A percentile compares a stretch with the other conserved stretches of the same genome.
These are phyloP conservation scores for Ooceraea biroi DNA, from an alignment of 1,140 invertebrate species.

Conservation along the genomic window DNA sequence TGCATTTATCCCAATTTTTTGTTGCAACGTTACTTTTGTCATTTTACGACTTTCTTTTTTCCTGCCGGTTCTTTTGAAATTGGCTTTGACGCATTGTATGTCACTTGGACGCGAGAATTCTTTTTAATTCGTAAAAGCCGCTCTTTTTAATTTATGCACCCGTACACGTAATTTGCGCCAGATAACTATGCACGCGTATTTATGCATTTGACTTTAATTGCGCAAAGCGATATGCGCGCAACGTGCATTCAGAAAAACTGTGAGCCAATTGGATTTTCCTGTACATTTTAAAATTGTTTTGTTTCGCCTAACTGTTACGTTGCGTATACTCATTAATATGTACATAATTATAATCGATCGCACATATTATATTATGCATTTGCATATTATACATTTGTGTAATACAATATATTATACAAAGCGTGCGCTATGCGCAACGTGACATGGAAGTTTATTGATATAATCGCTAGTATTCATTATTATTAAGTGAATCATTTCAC, in stretches of 20 bases:
- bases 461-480: conserved; percentile 6
- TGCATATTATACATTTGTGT: background rate
- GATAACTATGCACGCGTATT: background rate
- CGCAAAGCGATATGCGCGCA: background rate
- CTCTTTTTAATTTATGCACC: background rate
- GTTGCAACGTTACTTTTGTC: background rate
- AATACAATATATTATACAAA: conserved; percentile 25
- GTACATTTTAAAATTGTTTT: conserved; percentile 7
- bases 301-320: background rate
- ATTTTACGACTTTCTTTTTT: background rate
- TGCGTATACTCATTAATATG: conserved; percentile 30
- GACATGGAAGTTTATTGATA: conserved; percentile 43
- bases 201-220: conserved; percentile 6
- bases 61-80: background rate
- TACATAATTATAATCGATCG: conserved; percentile 46
- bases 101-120: conserved; percentile 10
- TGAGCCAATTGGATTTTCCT: conserved; percentile 17
- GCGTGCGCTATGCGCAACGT: background rate
- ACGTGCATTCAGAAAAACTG: background rate
- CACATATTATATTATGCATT: background rate
- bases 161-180: background rate
- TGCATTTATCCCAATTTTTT: conserved; percentile 14
- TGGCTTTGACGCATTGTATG: conserved; percentile 4
- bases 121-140: conserved; percentile 17
- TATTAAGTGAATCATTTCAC: conserved; percentile 45